Base-by-base conservation (phyloP, 2,113 vertebrate species). In the Grammomys dolichurus region DNA sequence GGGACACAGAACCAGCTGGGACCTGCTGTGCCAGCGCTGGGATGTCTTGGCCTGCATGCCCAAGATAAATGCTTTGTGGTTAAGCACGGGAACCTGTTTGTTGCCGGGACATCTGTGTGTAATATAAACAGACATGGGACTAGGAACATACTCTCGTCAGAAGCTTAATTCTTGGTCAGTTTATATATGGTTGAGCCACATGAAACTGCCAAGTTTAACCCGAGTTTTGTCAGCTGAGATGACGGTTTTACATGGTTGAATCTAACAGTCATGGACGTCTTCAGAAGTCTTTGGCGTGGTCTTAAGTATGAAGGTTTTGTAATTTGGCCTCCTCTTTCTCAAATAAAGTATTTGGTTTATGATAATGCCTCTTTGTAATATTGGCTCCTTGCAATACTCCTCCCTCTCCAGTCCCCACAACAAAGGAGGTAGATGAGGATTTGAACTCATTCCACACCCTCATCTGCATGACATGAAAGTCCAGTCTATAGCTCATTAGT, bases 261-360 rank as follows among this genome's bases (percentile, higher is more conserved):
- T 43, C 72, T 31, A 20, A 69, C 2, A 7, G 56, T 75, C 33
- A 70, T 0, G 20, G 90, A 67, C 81, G 84, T 72, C 2, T 56
- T 65, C 7, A 6, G 33, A 51, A 73, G 65, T 73, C 76, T 84
- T 60, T 48, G 91, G 91, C 12, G 0, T 48, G 86, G 56, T 51
- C 65, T 63, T 36, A 17, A 54, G 72, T 40, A 75, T 36, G 31
- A 51, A 75, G 12, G 2, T 95, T 96, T 96, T 97, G 94, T 97
- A 84, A 94, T 67, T 72, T 43, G 94, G 96, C 56, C 51, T 93
- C 87, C 95, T 63, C 73, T 95, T 91, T 89, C 89, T 88, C 88
- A 76, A 95, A 81, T 96, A 98, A 98, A 97, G 87, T 93, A 86
- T 94, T 97, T 95, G 97, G 93, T 97, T 97, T 89, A 91, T 73